Conservation (phyloP, 2,113 vertebrate genomes). For the Tricholaema leucomelas region DNA sequence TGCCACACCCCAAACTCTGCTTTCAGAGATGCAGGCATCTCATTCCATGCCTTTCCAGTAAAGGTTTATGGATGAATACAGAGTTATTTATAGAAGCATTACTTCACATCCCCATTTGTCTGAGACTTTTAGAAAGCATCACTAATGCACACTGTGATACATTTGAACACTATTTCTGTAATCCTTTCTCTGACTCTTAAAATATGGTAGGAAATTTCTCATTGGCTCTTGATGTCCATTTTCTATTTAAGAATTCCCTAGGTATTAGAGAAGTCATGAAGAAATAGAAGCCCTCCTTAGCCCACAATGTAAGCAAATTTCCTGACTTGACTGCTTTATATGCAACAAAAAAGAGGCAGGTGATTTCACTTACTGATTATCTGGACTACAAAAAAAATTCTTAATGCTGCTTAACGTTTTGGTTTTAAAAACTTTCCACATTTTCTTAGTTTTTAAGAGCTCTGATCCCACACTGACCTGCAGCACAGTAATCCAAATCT, state of each 20-base stretch:
- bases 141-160: background rate
- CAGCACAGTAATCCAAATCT: background rate
- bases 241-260: background rate
- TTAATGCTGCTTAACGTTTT: background rate
- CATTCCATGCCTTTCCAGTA: constrained; percentile 43
- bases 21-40: constrained; percentile 14
- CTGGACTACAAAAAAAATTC: background rate
- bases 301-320: background rate
- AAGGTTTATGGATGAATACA: constrained; percentile 34
- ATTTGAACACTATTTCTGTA: background rate
- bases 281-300: background rate
- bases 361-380: background rate
- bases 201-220: background rate
- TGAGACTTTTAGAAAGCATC: constrained; percentile 24
- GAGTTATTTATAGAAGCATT: constrained; percentile 56
- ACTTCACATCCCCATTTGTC: constrained; percentile 42
- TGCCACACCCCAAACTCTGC: background rate
- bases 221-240: background rate
- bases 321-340: background rate
- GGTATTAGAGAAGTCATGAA: background rate
- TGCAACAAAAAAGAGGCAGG: background rate
- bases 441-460: background rate
- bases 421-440: background rate
- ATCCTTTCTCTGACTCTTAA: background rate
- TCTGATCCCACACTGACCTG: background rate